Conservation (phyloP, 2,113 vertebrate genomes). For the Callipepla californica region DNA sequence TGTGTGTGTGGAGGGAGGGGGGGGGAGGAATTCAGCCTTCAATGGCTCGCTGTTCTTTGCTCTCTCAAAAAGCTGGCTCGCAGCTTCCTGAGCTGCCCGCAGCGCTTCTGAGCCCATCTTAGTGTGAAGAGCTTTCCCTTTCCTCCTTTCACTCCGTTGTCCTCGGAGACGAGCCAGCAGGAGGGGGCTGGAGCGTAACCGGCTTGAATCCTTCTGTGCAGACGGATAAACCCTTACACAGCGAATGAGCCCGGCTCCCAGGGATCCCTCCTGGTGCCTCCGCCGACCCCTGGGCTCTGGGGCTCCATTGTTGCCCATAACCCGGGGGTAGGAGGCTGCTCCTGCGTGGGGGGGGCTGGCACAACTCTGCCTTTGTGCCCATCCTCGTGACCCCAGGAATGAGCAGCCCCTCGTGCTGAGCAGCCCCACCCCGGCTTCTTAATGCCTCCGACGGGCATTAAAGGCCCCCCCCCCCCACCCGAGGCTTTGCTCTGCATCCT, state of each 20-base stretch:
- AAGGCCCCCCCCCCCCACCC: too few species aligned
- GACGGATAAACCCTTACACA: not conserved
- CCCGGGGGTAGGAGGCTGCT: not conserved
- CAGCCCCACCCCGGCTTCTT: not conserved
- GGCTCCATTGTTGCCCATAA: too few species aligned
- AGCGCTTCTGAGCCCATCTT: slow-evolving; percentile 28
- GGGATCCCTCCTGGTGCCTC: not conserved
- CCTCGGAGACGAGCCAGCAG: not conserved
- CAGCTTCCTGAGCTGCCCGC: slow-evolving; percentile 32
- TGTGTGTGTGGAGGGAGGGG: too few species aligned
- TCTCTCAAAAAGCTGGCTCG: slow-evolving; percentile 7
- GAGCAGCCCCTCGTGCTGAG: not conserved
- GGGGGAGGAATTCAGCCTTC: not conserved
- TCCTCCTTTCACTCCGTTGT: not conserved
- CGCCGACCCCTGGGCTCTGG: not conserved
- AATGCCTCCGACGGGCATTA: too few species aligned
- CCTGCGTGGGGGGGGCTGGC: not conserved
- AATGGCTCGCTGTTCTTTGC: slow-evolving; percentile 3
- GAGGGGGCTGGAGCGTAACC: not conserved
- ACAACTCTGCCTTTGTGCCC: not conserved
- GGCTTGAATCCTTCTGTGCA: not conserved
- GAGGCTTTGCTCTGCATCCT: not conserved
- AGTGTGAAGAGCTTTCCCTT: slow-evolving; percentile 34
- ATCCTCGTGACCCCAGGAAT: not conserved
- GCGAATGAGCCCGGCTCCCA: not conserved